Conservation (phyloP, 2,888 invertebrate genomes). For the Alviniconcha strummeri region DNA sequence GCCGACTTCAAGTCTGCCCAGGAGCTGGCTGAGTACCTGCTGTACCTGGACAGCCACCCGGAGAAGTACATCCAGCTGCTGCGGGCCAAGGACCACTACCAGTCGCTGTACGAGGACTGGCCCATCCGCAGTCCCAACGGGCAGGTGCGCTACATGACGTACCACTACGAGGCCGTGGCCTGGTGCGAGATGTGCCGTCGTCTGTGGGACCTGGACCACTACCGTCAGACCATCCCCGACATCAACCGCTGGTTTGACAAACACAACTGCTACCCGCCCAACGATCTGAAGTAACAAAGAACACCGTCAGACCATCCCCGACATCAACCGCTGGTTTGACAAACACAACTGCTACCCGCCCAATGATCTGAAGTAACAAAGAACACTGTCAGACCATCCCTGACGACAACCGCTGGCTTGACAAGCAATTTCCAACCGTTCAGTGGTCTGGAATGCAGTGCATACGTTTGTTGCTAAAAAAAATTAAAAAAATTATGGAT, state of each 20-base stretch:
- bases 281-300: too few relatives aligned
- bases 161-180: conserved; percentile 35
- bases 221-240: conserved; percentile 23
- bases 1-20: conserved; percentile 30
- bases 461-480: too few relatives aligned
- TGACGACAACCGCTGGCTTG: too few relatives aligned
- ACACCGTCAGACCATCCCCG: background rate
- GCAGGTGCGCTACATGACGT: conserved; percentile 24
- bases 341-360: conserved; percentile 27
- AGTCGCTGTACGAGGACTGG: conserved; percentile 29
- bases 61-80: conserved; percentile 27
- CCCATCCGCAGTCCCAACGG: conserved; percentile 29
- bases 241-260: background rate
- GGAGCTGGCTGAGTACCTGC: conserved; percentile 32
- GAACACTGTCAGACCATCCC: too few relatives aligned
- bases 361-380: conserved; percentile 11
- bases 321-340: conserved; percentile 31
- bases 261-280: too few relatives aligned
- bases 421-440: too few relatives aligned
- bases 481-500: too few relatives aligned
- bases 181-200: conserved; percentile 40
- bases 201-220: conserved; percentile 39
- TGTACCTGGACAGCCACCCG: conserved; percentile 24
- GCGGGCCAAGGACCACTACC: conserved; percentile 30
- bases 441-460: too few relatives aligned